A percentile compares a stretch with the other conserved stretches of the same genome.
These are phyloP conservation scores for Choloepus didactylus DNA, from an alignment of 2,797 vertebrate species.

Conservation along the genomic window DNA sequence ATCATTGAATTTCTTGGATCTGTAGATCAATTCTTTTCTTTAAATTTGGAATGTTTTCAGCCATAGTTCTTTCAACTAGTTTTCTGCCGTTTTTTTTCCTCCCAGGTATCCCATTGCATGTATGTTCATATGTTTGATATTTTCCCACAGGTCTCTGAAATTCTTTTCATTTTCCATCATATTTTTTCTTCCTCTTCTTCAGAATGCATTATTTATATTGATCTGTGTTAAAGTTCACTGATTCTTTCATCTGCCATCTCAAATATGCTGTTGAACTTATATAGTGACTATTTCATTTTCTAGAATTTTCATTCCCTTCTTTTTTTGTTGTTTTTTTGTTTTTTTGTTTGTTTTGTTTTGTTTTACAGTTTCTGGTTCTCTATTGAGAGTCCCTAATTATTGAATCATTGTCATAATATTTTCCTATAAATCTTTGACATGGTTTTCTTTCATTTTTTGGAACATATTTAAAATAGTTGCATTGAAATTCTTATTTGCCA, in stretches of 20 bases:
- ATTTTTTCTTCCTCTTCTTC: not conserved
- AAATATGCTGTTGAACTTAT: not conserved
- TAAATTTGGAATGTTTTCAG: not conserved
- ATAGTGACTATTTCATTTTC: not conserved
- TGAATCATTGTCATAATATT: not conserved
- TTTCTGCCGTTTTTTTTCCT: not conserved
- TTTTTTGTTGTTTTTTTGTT: too few relatives aligned
- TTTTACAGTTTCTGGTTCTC: not conserved
- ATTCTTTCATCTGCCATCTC: not conserved
- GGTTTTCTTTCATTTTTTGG: not conserved
- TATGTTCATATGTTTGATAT: not conserved
- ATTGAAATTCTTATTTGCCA: not conserved
- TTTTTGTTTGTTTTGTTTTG: too few relatives aligned
- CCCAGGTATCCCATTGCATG: not conserved
- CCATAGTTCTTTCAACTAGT: not conserved
- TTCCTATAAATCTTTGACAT: not conserved
- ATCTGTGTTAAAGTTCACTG: not conserved
- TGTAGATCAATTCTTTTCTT: not conserved
- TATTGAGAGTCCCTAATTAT: not conserved
- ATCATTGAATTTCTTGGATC: not conserved
- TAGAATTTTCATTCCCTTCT: not conserved
- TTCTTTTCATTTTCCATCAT: not conserved
- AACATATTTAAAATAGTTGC: not conserved
- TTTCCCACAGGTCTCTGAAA: not conserved
- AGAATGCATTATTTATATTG: not conserved